Percentiles rank a stretch among this genome's conserved stretches.
phyloP scores from a whole-genome alignment of 2,113 vertebrate species.

The Kobus ellipsiprymnus region DNA sequence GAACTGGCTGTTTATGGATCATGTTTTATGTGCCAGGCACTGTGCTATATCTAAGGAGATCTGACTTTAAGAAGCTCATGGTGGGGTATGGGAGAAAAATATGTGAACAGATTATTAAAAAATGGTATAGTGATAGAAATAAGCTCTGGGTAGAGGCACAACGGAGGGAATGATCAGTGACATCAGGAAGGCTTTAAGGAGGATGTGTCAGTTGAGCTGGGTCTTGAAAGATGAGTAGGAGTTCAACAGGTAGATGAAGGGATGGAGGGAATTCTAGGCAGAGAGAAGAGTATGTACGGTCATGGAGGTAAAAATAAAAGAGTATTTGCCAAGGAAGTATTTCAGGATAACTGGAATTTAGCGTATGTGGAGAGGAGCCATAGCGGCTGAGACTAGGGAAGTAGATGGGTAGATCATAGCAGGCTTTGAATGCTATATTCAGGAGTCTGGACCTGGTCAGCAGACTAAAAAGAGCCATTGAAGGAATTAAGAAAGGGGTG shows the following conservation, averaged over 20 bases:
- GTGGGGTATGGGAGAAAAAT: not conserved
- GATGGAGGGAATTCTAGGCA: not conserved
- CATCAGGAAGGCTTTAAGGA: not conserved
- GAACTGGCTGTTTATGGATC: not conserved
- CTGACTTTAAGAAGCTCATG: not conserved
- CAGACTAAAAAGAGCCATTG: not conserved
- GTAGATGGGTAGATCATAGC: not conserved
- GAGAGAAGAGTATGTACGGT: not conserved
- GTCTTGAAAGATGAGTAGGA: not conserved
- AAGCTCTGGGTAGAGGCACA: not conserved
- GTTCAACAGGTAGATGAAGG: not conserved
- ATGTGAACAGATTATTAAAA: not conserved
- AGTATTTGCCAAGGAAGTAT: not conserved
- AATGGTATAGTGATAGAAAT: not conserved
- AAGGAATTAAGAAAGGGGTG: not conserved
- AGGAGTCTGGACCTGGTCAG: not conserved
- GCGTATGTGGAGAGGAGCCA: not conserved
- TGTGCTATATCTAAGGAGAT: not conserved
- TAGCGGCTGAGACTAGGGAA: not conserved
- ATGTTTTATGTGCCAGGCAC: not conserved
- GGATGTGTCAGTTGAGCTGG: not conserved
- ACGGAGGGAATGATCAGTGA: not conserved
- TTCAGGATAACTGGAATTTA: not conserved
- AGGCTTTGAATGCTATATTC: not conserved
- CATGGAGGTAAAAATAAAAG: not conserved